Evolutionary conservation across 1,140 invertebrate genomes (phyloP), one percentile per base, ranked within the genome.

Genomic region (Drosophila watanabei): DNA sequence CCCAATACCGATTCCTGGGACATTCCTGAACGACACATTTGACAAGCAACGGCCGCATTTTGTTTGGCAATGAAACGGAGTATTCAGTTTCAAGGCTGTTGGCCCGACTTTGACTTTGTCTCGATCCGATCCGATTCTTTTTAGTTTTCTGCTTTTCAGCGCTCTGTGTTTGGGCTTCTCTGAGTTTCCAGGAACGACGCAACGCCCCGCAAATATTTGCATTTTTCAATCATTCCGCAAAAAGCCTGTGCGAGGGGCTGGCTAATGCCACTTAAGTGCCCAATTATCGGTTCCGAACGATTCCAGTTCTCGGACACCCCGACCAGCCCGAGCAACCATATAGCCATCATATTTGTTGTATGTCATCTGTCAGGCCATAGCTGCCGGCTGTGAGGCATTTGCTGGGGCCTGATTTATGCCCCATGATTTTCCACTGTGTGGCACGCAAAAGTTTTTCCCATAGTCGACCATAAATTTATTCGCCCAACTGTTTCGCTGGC

Each of bases 341-440:
- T 72, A 73, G 61, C 52, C 64, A 64, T 80, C 73, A 66, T 89
- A 85, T 89, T 86, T 89, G 86, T 66, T 86, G 69, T 89, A 80
- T 89, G 86, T 89, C 86, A 89, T 82, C 82, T 90, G 87, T 90
- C 86, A 85, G 75, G 80, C 66, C 82, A 86, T 72, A 68, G 83
- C 82, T 82, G 79, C 79, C 79, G 79, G 82, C 84, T 81, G 78
- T 66, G 52, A 60, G 77, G 68, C 81, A 63, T 81, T 89, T 57
- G 52, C 70, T 79, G 20, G 28, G 10, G 56, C 28, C 79, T 82
- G 82, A 89, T 90, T 90, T 90, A 90, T 89, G 79, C 79, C 79
- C 82, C 86, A 90, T 91, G 87, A 91, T 90, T 90, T 90, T 90
- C 87, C 87, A 87, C 87, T 82, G 68, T 90, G 86, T 91, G 87